Conservation (phyloP, 2,797 vertebrate genomes). For the Schizopygopsis malacanthus region DNA sequence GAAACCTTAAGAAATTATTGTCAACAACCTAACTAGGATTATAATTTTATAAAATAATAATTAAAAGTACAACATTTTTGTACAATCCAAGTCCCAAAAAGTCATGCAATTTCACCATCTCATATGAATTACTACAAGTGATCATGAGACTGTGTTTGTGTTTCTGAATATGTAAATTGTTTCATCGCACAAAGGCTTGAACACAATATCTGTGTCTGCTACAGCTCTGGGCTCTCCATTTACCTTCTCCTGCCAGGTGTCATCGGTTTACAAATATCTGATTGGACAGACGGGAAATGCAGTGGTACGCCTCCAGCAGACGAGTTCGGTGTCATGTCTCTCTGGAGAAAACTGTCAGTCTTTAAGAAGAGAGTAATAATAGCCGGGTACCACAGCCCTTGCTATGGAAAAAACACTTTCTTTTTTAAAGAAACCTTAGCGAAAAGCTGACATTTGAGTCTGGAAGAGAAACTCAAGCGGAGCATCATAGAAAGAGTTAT, state of each 20-base stretch:
- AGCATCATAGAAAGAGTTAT: slow-evolving; percentile 76
- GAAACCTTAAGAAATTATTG: too few species aligned
- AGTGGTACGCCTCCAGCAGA: slow-evolving; percentile 73
- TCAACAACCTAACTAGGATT: too few species aligned
- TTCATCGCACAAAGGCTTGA: slow-evolving; percentile 48
- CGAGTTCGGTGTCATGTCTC: slow-evolving; percentile 78
- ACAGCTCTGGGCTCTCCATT: slow-evolving; percentile 52
- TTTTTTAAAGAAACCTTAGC: slow-evolving; percentile 76
- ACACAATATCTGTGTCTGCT: slow-evolving; percentile 50
- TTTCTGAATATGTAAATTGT: slow-evolving; percentile 39
- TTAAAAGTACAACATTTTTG: neutral
- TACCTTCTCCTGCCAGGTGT: slow-evolving; percentile 62
- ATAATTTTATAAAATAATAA: neutral
- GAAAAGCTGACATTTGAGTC: slow-evolving; percentile 82
- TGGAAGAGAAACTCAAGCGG: slow-evolving; percentile 72
- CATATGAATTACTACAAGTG: neutral
- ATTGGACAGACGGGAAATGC: slow-evolving; percentile 75
- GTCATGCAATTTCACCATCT: neutral
- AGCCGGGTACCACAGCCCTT: slow-evolving; percentile 76
- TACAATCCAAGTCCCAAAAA: neutral
- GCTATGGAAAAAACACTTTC: slow-evolving; percentile 74
- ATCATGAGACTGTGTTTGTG: neutral
- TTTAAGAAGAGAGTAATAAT: slow-evolving; percentile 84
- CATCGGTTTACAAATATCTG: slow-evolving; percentile 62
- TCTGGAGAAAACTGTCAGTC: slow-evolving; percentile 79